phyloP scores from a whole-genome alignment of 2,797 vertebrate species.

The Rhinoraja longicauda region DNA sequence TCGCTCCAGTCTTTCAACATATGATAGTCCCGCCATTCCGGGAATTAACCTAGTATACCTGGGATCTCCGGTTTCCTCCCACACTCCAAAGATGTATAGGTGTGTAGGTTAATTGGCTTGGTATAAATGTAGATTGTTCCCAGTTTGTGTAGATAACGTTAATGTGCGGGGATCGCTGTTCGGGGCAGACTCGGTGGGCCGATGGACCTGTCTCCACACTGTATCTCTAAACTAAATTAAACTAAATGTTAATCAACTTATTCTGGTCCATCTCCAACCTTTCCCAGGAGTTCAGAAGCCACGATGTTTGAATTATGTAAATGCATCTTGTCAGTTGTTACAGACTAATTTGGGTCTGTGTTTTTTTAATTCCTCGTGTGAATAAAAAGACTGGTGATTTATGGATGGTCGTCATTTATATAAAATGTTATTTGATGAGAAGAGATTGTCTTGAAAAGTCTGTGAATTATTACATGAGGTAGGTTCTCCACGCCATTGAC shows the following conservation, averaged over 20 bases:
- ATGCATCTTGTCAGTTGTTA: neutral
- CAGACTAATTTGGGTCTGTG: neutral
- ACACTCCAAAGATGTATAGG: too few relatives aligned
- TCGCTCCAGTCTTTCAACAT: too few relatives aligned
- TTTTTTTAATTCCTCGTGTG: neutral
- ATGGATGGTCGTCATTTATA: neutral
- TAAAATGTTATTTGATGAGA: neutral
- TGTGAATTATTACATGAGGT: neutral
- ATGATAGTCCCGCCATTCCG: too few relatives aligned
- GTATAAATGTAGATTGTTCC: too few relatives aligned
- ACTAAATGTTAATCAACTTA: neutral
- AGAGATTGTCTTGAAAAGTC: neutral
- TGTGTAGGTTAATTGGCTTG: too few relatives aligned
- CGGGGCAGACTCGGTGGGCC: too few relatives aligned
- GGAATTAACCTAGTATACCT: too few relatives aligned
- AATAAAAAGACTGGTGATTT: neutral
- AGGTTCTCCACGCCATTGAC: neutral
- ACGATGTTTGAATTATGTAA: neutral
- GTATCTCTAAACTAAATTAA: too few relatives aligned
- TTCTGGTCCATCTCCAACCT: neutral
- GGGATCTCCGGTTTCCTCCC: too few relatives aligned
- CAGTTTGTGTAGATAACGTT: too few relatives aligned
- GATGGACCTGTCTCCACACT: too few relatives aligned
- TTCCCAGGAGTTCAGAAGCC: neutral
- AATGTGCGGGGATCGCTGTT: too few relatives aligned